Percentiles rank a stretch among this genome's conserved stretches.
Evolutionary conservation across 2,888 invertebrate genomes (phyloP).

Genomic region (Hemistola chrysoprasaria): DNA sequence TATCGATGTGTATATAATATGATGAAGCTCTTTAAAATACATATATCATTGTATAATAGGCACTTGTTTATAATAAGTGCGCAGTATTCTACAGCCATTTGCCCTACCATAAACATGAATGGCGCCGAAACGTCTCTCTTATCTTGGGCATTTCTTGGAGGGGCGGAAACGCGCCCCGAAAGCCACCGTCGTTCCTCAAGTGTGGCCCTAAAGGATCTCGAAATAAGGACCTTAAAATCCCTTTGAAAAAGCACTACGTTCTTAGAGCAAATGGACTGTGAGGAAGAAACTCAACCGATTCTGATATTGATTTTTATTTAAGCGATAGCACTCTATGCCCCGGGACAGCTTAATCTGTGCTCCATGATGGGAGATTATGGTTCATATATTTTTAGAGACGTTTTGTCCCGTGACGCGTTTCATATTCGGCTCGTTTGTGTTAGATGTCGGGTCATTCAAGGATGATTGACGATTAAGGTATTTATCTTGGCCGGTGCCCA

Average conservation of each 20-base stretch:
- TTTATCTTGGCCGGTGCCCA: constrained; percentile 46
- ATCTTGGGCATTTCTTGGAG: constrained; percentile 78
- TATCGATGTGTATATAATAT: neutral
- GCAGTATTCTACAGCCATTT: constrained; percentile 78
- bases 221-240: constrained; percentile 73
- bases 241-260: constrained; percentile 73
- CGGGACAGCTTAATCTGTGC: constrained; percentile 45
- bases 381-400: constrained; percentile 31
- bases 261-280: constrained; percentile 78
- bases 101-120: constrained; percentile 80
- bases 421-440: constrained; percentile 28
- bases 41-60: constrained; percentile 33
- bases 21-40: constrained; percentile 6
- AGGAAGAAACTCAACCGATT: constrained; percentile 72
- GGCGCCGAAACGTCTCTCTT: constrained; percentile 81
- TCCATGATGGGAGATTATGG: constrained; percentile 38
- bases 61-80: constrained; percentile 79
- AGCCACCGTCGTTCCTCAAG: constrained; percentile 71
- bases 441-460: constrained; percentile 33
- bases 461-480: constrained; percentile 34
- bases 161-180: constrained; percentile 74
- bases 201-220: constrained; percentile 77
- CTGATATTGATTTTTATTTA: constrained; percentile 79
- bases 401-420: constrained; percentile 29
- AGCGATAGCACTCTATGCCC: constrained; percentile 46